Base-by-base conservation (phyloP, 2,113 vertebrate genomes). In the Brienomyrus longianalis region DNA sequence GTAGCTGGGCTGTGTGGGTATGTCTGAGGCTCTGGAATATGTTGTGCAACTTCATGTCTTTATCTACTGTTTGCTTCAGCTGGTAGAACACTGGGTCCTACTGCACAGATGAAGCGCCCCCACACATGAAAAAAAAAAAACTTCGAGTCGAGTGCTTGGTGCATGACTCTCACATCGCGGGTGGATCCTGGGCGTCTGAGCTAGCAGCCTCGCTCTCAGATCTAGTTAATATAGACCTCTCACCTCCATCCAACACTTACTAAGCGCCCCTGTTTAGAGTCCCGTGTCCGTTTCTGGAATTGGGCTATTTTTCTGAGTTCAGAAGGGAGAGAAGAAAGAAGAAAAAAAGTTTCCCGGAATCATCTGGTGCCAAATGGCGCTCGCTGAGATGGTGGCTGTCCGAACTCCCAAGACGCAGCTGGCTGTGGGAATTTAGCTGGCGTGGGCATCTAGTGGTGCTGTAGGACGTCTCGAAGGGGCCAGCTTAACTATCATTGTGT, bases 201-300 rank as follows among this genome's bases (percentile, higher is more conserved):
- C 47, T 19, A 54, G 39, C 51, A 54, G 85, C 7, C 27, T 31
- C 48, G 5, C n/a, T 48, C 15, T 54, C 50, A 87, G 11, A 31
- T 35, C 39, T 47, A 48, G 83, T 84, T 84, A 84, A 48, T 84
- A 43, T 84, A 48, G 21, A 80, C 9, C 83, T 87, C 51, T 54
- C 50, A 54, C 85, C 84, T 86, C 84, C 62, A 86, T 86, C 85
- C 51, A 86, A 86, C 51, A 86, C 85, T 9, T 31, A 52, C 85
- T 52, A 52, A 86, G 85, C 9, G 48, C 51, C 31, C 31, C 83
- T 31, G n/a, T 87, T 87, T 87, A 19, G 15, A 6, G 3, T 56
- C 51, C 39, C 51, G 13, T 31, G 48, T 35, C 45, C 39, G 80
- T n/a, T 10, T 45, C 47, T 47, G 19, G 13, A 86, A 35, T 52